Conservation (phyloP, 2,113 vertebrate species). For the Chroicocephalus ridibundus region DNA sequence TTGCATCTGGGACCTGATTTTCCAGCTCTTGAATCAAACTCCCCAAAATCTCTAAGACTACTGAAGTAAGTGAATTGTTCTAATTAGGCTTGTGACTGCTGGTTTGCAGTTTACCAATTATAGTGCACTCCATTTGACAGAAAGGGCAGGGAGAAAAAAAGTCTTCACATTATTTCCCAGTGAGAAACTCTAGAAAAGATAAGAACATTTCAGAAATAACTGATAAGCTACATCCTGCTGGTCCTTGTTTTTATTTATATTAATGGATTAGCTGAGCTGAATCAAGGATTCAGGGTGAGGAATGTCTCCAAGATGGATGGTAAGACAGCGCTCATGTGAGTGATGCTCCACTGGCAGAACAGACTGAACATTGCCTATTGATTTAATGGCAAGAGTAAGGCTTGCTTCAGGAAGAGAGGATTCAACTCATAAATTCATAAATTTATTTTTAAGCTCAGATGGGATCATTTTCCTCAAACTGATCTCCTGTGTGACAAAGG, state of each 20-base stretch:
- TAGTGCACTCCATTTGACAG: not conserved
- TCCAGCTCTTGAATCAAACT: not conserved
- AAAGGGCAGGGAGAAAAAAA: not conserved
- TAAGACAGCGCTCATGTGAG: not conserved
- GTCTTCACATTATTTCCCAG: not conserved
- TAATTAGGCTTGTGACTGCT: not conserved
- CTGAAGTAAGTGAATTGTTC: not conserved
- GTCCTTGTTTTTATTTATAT: constrained; percentile 13
- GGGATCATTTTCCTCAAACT: not conserved
- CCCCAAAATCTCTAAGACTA: not conserved
- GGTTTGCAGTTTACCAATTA: not conserved
- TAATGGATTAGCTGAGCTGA: not conserved
- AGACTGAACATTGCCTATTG: not conserved
- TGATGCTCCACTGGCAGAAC: not conserved
- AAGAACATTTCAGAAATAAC: constrained; percentile 42
- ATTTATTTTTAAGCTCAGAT: not conserved
- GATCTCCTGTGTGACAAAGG: not conserved
- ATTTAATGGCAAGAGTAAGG: not conserved
- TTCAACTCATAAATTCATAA: not conserved
- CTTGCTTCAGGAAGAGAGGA: not conserved
- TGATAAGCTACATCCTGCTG: constrained; percentile 33
- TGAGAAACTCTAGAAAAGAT: constrained; percentile 9
- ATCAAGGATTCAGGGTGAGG: not conserved
- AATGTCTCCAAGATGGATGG: not conserved
- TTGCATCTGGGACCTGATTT: not conserved